Base-by-base conservation (phyloP, 2,113 vertebrate genomes). In the Plecotus auritus region DNA sequence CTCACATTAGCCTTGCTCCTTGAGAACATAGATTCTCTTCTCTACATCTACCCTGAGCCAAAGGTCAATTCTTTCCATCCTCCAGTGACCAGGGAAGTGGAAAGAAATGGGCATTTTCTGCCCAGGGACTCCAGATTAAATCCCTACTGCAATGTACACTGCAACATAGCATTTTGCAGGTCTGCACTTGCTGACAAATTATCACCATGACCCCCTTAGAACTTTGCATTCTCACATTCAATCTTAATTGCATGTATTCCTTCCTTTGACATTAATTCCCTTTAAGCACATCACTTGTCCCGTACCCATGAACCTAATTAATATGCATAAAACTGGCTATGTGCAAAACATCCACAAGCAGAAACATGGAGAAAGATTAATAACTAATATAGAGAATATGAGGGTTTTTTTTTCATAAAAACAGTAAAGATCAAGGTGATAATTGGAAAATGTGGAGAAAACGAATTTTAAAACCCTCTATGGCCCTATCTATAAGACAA, bases 61-160 rank as follows among this genome's bases (percentile, higher is more conserved):
- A 95, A 95, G 81, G 85, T 78, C 81, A 81, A 90, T 85, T 78
- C 32, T 32, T n/a, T 81, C 64, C 59, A 40, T 86, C 70, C 72
- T 70, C 81, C 78, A 49, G 35, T 85, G 70, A 76, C 61, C 40
- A 64, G 42, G 66, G 47, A 90, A 77, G 61, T 61, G 1, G 49
- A 14, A 51, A 72, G 77, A 83, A 89, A 69, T 13, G 40, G 17
- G 22, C 49, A 85, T 89, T 93, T 90, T 94, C 37, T 87, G 7
- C 26, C 47, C 64, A 20, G n/a, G 81, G 49, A 73, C 72, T 90
- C 80, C 8, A 40, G 74, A 69, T 87, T 90, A 85, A 69, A 20
- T 35, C 13, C 45, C 28, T 26, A 28, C 35, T 90, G 12, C 13
- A 54, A 16, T 64, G 78, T 59, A 49, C 95, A 77, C 84, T 82